phyloP scores from a whole-genome alignment of 2,888 invertebrate genomes.

The Caenorhabditis doughertyi region DNA sequence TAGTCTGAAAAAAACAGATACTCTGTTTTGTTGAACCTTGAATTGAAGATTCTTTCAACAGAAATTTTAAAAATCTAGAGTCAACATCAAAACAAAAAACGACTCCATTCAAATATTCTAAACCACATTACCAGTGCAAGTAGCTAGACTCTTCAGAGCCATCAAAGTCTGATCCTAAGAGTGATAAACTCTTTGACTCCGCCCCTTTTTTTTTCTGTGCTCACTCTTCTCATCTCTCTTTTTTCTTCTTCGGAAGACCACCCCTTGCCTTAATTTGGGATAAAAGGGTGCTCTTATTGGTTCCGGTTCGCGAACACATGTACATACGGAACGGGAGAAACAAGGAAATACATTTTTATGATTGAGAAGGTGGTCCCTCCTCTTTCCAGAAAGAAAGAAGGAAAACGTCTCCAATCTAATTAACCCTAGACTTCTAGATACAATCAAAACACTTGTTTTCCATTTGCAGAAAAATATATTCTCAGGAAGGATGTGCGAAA shows the following conservation, averaged over 20 bases:
- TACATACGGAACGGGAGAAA: background rate
- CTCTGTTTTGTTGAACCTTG: too few relatives aligned
- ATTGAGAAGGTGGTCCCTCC: background rate
- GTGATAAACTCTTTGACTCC: conserved; percentile 51
- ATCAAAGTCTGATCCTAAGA: background rate
- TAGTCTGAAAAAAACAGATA: too few relatives aligned
- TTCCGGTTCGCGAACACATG: conserved; percentile 7
- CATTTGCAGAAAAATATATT: conserved; percentile 19
- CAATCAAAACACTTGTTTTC: conserved; percentile 9
- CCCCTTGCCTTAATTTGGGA: conserved; percentile 34
- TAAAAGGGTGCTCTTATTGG: conserved; percentile 39
- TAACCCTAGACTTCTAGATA: conserved; percentile 2
- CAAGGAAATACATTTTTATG: conserved; percentile 48
- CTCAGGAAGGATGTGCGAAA: background rate
- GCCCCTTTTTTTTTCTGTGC: conserved; percentile 5
- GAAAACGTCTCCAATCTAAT: conserved; percentile 21
- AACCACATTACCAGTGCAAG: conserved; percentile 19
- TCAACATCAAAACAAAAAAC: background rate
- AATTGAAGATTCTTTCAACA: background rate
- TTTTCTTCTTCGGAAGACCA: background rate
- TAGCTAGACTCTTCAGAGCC: background rate
- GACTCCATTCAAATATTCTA: background rate
- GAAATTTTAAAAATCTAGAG: background rate
- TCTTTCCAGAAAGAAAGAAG: background rate
- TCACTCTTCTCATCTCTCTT: background rate